Evolutionary conservation across 2,888 invertebrate species (phyloP).

Genomic region (Eilema sororculum): DNA sequence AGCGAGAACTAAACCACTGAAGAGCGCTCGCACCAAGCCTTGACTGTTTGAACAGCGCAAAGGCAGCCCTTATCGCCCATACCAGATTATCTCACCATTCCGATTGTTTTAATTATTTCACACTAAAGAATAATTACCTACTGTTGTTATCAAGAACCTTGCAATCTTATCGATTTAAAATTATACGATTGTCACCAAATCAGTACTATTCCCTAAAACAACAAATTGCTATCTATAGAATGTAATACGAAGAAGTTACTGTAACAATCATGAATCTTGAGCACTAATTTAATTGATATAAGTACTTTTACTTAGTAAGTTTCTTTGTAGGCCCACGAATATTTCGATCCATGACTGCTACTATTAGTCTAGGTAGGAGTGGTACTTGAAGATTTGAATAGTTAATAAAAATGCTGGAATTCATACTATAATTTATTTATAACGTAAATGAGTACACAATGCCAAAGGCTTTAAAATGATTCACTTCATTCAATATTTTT

Average conservation of each 20-base stretch:
- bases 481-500: conserved; percentile 83
- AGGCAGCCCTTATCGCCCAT: conserved; percentile 74
- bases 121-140: conserved; percentile 76
- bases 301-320: background rate
- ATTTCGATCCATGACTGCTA: background rate
- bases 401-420: conserved; percentile 63
- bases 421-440: conserved; percentile 87
- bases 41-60: conserved; percentile 71
- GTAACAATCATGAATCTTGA: background rate
- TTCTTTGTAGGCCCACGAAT: background rate
- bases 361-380: background rate
- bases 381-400: conserved; percentile 5
- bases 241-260: background rate
- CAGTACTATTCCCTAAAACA: conserved; percentile 57
- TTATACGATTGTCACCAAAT: conserved; percentile 74
- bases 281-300: background rate
- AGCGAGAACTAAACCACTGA: conserved; percentile 44
- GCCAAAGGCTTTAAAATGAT: conserved; percentile 86
- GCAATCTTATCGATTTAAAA: conserved; percentile 81
- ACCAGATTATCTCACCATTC: conserved; percentile 80
- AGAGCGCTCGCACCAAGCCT: conserved; percentile 79
- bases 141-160: conserved; percentile 79
- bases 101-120: conserved; percentile 86
- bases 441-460: conserved; percentile 88
- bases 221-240: conserved; percentile 32